Base-by-base conservation (phyloP, 2,888 invertebrate species). In the Macrophya annulata region DNA sequence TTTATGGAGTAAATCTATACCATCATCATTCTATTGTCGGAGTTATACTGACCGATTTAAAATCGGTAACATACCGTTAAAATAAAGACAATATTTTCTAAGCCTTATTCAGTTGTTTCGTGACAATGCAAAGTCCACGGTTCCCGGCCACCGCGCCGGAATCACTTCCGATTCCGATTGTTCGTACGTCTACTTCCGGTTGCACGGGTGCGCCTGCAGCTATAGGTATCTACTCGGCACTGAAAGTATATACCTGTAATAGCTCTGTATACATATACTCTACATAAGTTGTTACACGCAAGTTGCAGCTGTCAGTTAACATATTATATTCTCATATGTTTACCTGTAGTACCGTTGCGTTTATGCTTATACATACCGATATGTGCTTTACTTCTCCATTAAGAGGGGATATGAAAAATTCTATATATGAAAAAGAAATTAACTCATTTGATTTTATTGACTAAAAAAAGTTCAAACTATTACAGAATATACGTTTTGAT, bases 81-180 rank as follows among this genome's bases (percentile, higher is more conserved):
- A 83, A 71, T 81, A 85, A 59, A 86, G 90, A 87, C 90, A 89
- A 91, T 88, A 90, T 86, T 89, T 89, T 86, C 85, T 86, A 90
- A 79, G 82, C 86, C 65, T 77, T 62, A 81, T 87, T 84, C 81
- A 68, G 48, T 65, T 68, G 86, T 85, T 82, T 85, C 85, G 85
- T 88, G 88, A 91, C 91, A 91, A 91, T 92, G 89, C 89, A 88
- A 6, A n/a, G 68, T 89, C 89, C 88, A 89, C 89, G 89, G 89
- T 89, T 86, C 87, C 87, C 89, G 89, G 86, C 85, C 90, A 90
- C 90, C 85, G 87, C 86, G 85, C 89, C 89, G 90, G 90, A 92
- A 91, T 91, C 90, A 90, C 91, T 91, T 92, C 92, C 92, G 92
- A 91, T 91, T 89, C 90, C 90, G 90, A 91, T 91, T 91, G 91